Evolutionary conservation across 2,797 vertebrate species (phyloP), one percentile per base, ranked within the genome.

Genomic region (Poliocrania exsul): DNA sequence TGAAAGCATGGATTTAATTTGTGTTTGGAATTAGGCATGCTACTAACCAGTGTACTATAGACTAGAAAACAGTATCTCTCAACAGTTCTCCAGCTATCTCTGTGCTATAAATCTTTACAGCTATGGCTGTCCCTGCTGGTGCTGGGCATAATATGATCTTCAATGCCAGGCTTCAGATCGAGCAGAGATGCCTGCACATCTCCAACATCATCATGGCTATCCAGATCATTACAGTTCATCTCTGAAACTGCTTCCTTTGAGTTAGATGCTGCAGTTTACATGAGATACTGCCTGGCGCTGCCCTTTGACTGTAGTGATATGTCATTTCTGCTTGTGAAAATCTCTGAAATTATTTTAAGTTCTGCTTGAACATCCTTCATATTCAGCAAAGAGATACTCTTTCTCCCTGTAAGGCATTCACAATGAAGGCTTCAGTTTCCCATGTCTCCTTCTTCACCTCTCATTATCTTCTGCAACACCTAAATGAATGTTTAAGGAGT

Each of bases 11-110:
- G 5, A 50, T 81, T 80, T 77, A 38, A 33, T 66, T 73, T 81
- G 5, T 54, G 10, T 64, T 81, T 66, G 26, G 44, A 80, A 77
- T 37, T 49, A 44, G 6, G 10, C 23, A 37, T 38, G 16, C 5
- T 77, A 9, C 28, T 51, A 51, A 58, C 3, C 10, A 31, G 7
- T 37, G 1, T 31, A 4, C 4, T 17, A 18, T 5, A 11, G 2
- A 49, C 19, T 26, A 37, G 26, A 82, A 10, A 25, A 11, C 9
- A 23, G 1, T 51, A n/a, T 37, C 8, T 84, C 28, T 65, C 57
- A 42, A 38, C 0, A 65, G 19, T 24, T 81, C 25, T 24, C 10
- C 12, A 38, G 0, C 6, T 51, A 6, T 17, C 20, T 81, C 31
- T 67, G 23, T 46, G 17, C 20, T 24, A 15, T 11, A 49, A 23